Percentiles rank a stretch among this genome's conserved stretches.
phyloP scores from a whole-genome alignment of 2,888 invertebrate genomes.

The Argynnis bischoffii region DNA sequence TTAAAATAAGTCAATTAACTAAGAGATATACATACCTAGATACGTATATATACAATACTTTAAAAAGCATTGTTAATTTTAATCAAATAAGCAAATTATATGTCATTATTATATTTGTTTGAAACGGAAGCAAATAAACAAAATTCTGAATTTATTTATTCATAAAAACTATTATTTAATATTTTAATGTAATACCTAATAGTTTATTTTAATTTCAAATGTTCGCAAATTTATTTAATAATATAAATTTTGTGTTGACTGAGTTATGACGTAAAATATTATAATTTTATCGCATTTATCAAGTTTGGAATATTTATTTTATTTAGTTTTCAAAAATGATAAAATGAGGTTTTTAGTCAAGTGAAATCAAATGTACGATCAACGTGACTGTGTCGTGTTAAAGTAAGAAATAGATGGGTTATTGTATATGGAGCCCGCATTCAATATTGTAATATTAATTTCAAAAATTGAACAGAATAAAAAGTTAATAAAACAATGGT shows the following conservation, averaged over 20 bases:
- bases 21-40: background rate
- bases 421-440: slow-evolving; percentile 81
- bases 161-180: too few species aligned
- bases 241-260: too few species aligned
- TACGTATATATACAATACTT: background rate
- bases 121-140: too few species aligned
- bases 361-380: slow-evolving; percentile 56
- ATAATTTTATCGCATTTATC: background rate
- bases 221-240: too few species aligned
- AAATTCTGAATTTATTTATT: too few species aligned
- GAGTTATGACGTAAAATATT: too few species aligned
- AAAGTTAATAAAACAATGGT: slow-evolving; percentile 75
- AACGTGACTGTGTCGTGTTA: slow-evolving; percentile 79
- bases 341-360: slow-evolving; percentile 53
- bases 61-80: too few species aligned
- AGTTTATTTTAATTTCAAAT: too few species aligned
- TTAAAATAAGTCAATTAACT: slow-evolving; percentile 10
- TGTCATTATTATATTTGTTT: too few species aligned
- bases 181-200: too few species aligned
- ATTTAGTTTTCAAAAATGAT: background rate
- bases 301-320: background rate
- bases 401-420: slow-evolving; percentile 80
- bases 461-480: slow-evolving; percentile 82
- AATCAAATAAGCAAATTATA: too few species aligned
- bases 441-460: slow-evolving; percentile 83